phyloP scores from a whole-genome alignment of 2,888 invertebrate species.

The Lepidocyrtinus sp. region DNA sequence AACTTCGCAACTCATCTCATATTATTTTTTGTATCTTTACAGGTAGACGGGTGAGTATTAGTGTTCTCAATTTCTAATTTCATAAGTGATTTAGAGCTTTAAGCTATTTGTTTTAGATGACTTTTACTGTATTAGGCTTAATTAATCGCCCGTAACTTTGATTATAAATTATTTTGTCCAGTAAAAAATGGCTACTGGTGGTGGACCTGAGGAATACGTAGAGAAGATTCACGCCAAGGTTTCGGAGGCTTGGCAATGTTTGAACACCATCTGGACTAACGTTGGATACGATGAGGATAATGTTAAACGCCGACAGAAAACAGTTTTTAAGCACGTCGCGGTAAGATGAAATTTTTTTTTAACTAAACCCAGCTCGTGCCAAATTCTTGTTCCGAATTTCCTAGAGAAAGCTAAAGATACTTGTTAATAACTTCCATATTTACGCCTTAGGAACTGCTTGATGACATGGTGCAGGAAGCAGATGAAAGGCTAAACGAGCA shows the following conservation, averaged over 20 bases:
- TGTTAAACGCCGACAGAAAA: slow-evolving; percentile 28
- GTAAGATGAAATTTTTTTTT: slow-evolving; percentile 24
- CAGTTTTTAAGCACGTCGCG: slow-evolving; percentile 35
- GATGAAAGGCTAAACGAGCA: slow-evolving; percentile 25
- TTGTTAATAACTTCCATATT: too few species aligned
- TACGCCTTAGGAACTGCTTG: slow-evolving; percentile 54
- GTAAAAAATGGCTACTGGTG: not conserved
- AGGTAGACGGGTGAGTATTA: too few species aligned
- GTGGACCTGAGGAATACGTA: not conserved
- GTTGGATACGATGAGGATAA: slow-evolving; percentile 38
- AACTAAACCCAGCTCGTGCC: not conserved
- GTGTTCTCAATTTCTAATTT: too few species aligned
- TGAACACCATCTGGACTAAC: slow-evolving; percentile 37
- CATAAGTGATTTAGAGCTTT: too few species aligned
- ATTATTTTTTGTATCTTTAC: too few species aligned
- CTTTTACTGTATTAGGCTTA: too few species aligned
- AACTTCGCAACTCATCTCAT: too few species aligned
- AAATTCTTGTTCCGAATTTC: too few species aligned
- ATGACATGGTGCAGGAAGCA: slow-evolving; percentile 55
- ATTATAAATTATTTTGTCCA: too few species aligned
- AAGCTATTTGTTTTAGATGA: too few species aligned
- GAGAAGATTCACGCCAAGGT: slow-evolving; percentile 21
- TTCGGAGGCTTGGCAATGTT: slow-evolving; percentile 20
- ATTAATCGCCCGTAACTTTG: too few species aligned
- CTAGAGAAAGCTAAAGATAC: too few species aligned